Conservation (phyloP, 2,113 vertebrate genomes). For the Phyllopteryx taeniolatus region DNA sequence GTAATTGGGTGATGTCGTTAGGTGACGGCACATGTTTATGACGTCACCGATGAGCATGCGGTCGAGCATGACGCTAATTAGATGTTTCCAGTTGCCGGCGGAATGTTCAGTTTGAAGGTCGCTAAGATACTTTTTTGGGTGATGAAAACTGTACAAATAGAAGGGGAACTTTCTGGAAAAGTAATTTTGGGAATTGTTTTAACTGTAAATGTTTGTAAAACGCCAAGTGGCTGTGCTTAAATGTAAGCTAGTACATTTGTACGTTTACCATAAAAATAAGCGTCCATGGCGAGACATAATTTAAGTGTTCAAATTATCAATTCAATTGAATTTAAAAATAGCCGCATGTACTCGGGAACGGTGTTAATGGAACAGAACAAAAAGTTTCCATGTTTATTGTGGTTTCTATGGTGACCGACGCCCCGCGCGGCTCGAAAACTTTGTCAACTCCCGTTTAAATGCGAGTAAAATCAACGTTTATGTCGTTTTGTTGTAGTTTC, state of each 20-base stretch:
- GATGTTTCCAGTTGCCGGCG: too few relatives aligned
- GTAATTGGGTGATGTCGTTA: neutral
- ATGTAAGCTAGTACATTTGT: neutral
- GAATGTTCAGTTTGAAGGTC: neutral
- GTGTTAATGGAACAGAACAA: neutral
- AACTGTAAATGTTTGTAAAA: neutral
- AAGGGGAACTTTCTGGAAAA: neutral
- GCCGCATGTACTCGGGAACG: neutral
- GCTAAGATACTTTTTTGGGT: neutral
- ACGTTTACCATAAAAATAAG: neutral
- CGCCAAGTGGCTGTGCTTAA: neutral
- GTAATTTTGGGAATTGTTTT: neutral
- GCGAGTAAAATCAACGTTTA: neutral
- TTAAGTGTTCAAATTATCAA: neutral
- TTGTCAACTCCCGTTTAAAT: neutral
- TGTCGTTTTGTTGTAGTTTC: neutral
- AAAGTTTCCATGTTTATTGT: neutral
- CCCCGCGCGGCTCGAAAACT: neutral
- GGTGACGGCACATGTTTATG: neutral
- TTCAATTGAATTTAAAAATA: neutral
- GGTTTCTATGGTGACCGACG: slow-evolving; percentile 3
- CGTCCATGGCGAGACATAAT: neutral
- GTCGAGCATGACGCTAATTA: neutral
- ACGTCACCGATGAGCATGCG: neutral
- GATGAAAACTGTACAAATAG: neutral